Evolutionary conservation across 2,888 invertebrate species (phyloP).

Genomic region (Drosophila melanocephala): DNA sequence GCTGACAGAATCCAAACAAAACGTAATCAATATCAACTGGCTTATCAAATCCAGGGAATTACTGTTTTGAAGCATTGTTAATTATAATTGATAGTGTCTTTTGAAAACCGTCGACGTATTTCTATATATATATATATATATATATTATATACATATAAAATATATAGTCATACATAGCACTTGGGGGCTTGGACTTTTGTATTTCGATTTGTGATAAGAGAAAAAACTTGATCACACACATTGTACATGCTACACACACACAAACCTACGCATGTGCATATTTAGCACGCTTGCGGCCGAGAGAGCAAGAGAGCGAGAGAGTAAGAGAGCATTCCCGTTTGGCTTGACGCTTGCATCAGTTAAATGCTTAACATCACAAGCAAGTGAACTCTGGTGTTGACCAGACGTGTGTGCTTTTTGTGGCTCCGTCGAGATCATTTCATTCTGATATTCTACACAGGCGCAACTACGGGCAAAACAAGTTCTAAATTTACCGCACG

Average conservation of each 20-base stretch:
- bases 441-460: slow-evolving; percentile 48
- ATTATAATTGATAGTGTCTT: slow-evolving; percentile 72
- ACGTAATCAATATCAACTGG: slow-evolving; percentile 61
- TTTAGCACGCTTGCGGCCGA: slow-evolving; percentile 38
- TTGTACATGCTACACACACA: slow-evolving; percentile 3
- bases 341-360: slow-evolving; percentile 36
- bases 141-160: slow-evolving; percentile 4
- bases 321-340: slow-evolving; percentile 6
- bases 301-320: slow-evolving; percentile 26
- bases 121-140: slow-evolving; percentile 2
- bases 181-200: slow-evolving; percentile 70
- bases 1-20: slow-evolving; percentile 59
- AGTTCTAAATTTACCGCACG: slow-evolving; percentile 80
- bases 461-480: slow-evolving; percentile 69
- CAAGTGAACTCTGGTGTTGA: slow-evolving; percentile 73
- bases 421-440: slow-evolving; percentile 64
- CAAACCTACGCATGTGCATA: slow-evolving; percentile 27
- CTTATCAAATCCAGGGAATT: slow-evolving; percentile 68
- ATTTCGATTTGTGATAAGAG: slow-evolving; percentile 76
- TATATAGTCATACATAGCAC: slow-evolving; percentile 24
- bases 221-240: slow-evolving; percentile 59
- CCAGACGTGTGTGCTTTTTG: slow-evolving; percentile 80
- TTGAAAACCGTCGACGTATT: slow-evolving; percentile 22
- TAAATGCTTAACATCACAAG: slow-evolving; percentile 61
- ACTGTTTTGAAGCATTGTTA: slow-evolving; percentile 68